A percentile compares a stretch with the other conserved stretches of the same genome.
phyloP scores from a whole-genome alignment of 2,113 vertebrate genomes.

The Ophiodon elongatus region DNA sequence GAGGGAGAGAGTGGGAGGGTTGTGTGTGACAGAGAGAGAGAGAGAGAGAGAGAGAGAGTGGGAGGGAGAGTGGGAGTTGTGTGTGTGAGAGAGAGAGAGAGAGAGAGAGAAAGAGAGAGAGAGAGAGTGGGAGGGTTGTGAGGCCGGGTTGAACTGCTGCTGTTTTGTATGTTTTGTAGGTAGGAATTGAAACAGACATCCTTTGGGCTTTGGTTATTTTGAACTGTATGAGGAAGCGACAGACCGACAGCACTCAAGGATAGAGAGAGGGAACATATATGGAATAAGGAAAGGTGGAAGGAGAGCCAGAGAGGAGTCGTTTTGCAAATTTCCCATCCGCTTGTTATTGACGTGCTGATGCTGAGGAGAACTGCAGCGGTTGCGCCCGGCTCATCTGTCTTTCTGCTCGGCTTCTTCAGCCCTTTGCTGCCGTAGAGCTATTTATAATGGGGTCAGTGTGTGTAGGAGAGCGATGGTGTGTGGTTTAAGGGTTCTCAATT shows the following conservation, averaged over 20 bases:
- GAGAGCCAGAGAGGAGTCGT: conserved; percentile 14
- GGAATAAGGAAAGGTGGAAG: conserved; percentile 14
- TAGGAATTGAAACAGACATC: conserved; percentile 43
- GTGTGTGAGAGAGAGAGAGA: background rate
- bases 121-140: conserved; percentile 18
- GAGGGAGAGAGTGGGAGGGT: no score
- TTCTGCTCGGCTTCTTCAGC: conserved; percentile 6
- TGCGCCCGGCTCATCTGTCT: conserved; percentile 32
- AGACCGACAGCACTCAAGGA: conserved; percentile 6
- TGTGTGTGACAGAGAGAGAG: conserved; percentile 22
- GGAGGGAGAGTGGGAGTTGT: conserved; percentile 16
- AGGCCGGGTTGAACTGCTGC: conserved; percentile 24
- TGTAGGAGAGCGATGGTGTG: conserved; percentile 26
- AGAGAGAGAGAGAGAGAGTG: conserved; percentile 1
- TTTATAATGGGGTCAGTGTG: conserved; percentile 67
- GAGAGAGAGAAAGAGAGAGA: conserved; percentile 4
- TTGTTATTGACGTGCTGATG: conserved; percentile 23
- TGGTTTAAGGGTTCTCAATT: conserved; percentile 43
- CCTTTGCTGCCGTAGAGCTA: conserved; percentile 43
- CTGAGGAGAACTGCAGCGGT: conserved; percentile 25
- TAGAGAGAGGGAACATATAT: background rate
- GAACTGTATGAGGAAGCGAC: conserved; percentile 10
- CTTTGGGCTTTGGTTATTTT: conserved; percentile 38
- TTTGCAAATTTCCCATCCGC: conserved; percentile 34
- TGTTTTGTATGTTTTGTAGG: conserved; percentile 45